Conservation (phyloP, 2,797 vertebrate genomes). For the Poecilia gillii region DNA sequence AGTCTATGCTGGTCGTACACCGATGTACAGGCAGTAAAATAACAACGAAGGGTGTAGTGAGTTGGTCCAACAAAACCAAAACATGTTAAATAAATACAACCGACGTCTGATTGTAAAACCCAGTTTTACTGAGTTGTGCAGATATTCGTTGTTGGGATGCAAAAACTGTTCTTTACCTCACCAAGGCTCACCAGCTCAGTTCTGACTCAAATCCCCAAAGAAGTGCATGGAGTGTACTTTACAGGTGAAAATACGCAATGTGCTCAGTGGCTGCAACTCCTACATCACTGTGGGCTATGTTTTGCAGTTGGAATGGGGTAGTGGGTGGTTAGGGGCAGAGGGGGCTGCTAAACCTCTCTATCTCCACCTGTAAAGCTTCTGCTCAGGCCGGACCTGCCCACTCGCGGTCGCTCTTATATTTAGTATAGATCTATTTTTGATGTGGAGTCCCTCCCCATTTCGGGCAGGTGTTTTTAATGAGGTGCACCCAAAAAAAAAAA, state of each 20-base stretch:
- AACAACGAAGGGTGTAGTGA: background rate
- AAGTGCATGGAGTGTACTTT: slow-evolving; percentile 28
- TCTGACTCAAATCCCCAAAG: slow-evolving; percentile 48
- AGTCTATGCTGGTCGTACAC: background rate
- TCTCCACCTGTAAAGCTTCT: slow-evolving; percentile 64
- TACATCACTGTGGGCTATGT: slow-evolving; percentile 62
- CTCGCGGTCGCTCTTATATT: slow-evolving; percentile 51
- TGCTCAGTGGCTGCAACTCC: slow-evolving; percentile 54
- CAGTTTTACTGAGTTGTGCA: slow-evolving; percentile 15
- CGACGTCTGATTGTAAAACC: slow-evolving; percentile 21
- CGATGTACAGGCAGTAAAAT: background rate
- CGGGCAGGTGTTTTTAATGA: slow-evolving; percentile 78
- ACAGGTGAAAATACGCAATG: slow-evolving; percentile 36
- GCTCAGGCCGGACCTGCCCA: slow-evolving; percentile 39
- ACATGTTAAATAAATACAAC: background rate
- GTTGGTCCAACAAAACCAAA: background rate
- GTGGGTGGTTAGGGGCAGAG: slow-evolving; percentile 52
- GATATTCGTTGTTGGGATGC: background rate
- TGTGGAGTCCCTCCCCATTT: slow-evolving; percentile 67
- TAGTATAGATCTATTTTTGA: slow-evolving; percentile 79
- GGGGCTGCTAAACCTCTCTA: slow-evolving; percentile 61
- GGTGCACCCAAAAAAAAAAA: slow-evolving; percentile 49
- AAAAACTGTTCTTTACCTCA: slow-evolving; percentile 11
- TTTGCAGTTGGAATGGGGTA: slow-evolving; percentile 56
- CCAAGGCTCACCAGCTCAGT: slow-evolving; percentile 21